phyloP scores from a whole-genome alignment of 2,888 invertebrate species.

The Thalpophila matura region DNA sequence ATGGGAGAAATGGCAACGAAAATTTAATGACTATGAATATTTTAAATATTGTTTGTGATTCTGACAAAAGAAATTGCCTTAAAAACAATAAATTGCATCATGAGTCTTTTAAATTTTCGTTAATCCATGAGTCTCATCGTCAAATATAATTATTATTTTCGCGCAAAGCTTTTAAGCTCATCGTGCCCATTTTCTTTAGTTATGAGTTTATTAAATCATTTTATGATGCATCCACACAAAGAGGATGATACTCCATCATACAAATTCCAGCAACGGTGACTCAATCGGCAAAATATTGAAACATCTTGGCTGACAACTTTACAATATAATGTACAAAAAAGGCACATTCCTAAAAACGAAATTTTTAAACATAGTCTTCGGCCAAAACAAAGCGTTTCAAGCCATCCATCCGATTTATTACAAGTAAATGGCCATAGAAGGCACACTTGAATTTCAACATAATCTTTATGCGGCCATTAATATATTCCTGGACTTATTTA shows the following conservation, averaged over 20 bases:
- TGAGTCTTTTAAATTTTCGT: slow-evolving; percentile 4
- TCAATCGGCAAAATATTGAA: slow-evolving; percentile 38
- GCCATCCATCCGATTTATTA: slow-evolving; percentile 77
- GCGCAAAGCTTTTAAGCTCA: slow-evolving; percentile 7
- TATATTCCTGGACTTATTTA: slow-evolving; percentile 86
- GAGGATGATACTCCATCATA: slow-evolving; percentile 9
- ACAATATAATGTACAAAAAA: slow-evolving; percentile 33
- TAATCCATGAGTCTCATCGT: neutral
- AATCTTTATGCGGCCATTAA: slow-evolving; percentile 86
- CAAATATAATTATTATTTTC: slow-evolving; percentile 31
- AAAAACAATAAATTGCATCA: slow-evolving; percentile 7
- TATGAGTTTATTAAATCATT: slow-evolving; percentile 33
- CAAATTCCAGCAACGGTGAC: slow-evolving; percentile 33
- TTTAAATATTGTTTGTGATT: slow-evolving; percentile 12
- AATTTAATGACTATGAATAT: slow-evolving; percentile 19
- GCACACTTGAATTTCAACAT: slow-evolving; percentile 83
- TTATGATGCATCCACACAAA: slow-evolving; percentile 12
- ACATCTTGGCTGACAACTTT: slow-evolving; percentile 29
- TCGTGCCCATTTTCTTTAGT: slow-evolving; percentile 13
- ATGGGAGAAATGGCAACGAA: slow-evolving; percentile 18
- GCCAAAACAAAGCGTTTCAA: slow-evolving; percentile 74
- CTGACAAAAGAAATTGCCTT: slow-evolving; percentile 8
- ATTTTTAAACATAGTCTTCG: slow-evolving; percentile 59
- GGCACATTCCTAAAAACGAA: slow-evolving; percentile 1
- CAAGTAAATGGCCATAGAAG: slow-evolving; percentile 77